Base-by-base conservation (phyloP, 2,113 vertebrate species). In the Phyllostomus hastatus region DNA sequence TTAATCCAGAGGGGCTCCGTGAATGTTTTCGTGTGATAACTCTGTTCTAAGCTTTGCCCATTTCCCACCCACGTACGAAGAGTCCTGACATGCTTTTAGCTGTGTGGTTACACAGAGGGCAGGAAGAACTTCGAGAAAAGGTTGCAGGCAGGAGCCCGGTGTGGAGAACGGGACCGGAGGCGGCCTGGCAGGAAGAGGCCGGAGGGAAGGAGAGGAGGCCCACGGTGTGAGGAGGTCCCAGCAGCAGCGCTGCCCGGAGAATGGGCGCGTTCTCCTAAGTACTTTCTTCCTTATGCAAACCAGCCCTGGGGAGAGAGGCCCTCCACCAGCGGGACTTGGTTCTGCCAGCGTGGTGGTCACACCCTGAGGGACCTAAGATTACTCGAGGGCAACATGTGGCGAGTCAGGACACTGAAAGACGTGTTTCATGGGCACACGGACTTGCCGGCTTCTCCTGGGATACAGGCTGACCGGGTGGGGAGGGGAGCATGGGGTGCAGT, bases 401-500 rank as follows among this genome's bases (percentile, higher is more conserved):
- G 26, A 73, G 48, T 9, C 48, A 57, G 69, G 48, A 73, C 28
- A 3, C 48, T 43, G 35, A 35, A 26, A 52, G 7, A 11, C 35
- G 1, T 57, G 24, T 20, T 54, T 82, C n/a, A 26, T 50, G 50
- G 15, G n/a, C 67, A 26, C 41, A 24, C 0, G 38, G 6, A 17
- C 28, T 57, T 35, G 7, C 9, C 15, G 14, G 41, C 10, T 64
- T 52, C 43, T 28, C 19, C 57, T 22, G n/a, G 41, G 57, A 66
- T 50, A 31, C n/a, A 17, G 59, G 57, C 48, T 59, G 57, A 75
- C 33, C 10, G 20, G 2, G n/a, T 4, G 41, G 4, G 38, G 73
- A 66, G 15, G 9, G 54, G 1, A 57, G 8, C 0, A 0, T 0
- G 59, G n/a, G 10, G 7, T 16, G 11, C 10, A 46, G 86, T 85